Percentiles rank a stretch among this genome's conserved stretches.
phyloP scores from a whole-genome alignment of 2,797 vertebrate species.

The Girardinus metallicus region DNA sequence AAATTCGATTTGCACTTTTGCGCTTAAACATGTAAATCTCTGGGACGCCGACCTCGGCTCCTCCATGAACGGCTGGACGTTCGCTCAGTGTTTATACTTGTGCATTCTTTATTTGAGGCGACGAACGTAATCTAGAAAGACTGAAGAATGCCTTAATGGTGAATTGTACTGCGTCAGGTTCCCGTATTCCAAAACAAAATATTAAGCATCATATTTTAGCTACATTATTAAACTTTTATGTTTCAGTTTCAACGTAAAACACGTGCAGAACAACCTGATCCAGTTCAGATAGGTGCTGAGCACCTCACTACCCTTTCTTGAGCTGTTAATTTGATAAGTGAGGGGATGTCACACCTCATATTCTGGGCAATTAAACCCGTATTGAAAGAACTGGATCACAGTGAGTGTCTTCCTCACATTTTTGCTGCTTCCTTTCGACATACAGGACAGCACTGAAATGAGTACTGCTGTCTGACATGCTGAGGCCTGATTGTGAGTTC shows the following conservation, averaged over 20 bases:
- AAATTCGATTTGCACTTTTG: not conserved
- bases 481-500: conserved; percentile 19
- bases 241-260: conserved; percentile 27
- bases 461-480: conserved; percentile 15
- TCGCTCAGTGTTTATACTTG: not conserved
- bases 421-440: conserved; percentile 64
- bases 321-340: conserved; percentile 80
- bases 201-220: not conserved
- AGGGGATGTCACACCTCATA: conserved; percentile 68
- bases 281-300: conserved; percentile 56
- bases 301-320: conserved; percentile 63
- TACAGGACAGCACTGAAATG: conserved; percentile 29
- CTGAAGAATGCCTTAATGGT: not conserved
- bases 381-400: conserved; percentile 70
- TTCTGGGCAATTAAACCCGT: conserved; percentile 76
- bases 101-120: not conserved
- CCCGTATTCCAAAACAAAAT: not conserved
- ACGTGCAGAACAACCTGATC: conserved; percentile 68
- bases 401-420: conserved; percentile 66
- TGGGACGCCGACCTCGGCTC: not conserved
- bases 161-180: not conserved
- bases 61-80: not conserved
- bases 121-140: not conserved
- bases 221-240: not conserved
- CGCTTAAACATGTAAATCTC: not conserved